phyloP scores from a whole-genome alignment of 1,140 invertebrate species.

The Orchesella cincta region DNA sequence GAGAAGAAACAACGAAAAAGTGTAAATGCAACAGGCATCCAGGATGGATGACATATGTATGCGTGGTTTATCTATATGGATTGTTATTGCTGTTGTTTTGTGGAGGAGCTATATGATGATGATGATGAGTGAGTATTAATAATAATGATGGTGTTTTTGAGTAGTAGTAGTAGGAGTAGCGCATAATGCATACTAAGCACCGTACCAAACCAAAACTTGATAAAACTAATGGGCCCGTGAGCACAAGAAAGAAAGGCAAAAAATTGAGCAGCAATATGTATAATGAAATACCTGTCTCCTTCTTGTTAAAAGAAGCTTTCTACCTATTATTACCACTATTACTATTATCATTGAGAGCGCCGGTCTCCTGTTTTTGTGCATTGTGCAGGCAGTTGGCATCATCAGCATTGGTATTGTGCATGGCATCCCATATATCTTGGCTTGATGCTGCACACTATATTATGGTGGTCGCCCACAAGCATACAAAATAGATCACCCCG shows the following conservation, averaged over 20 bases:
- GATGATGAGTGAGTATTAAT: not conserved
- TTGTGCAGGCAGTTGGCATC: not conserved
- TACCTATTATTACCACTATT: not conserved
- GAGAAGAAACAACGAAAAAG: too few relatives aligned
- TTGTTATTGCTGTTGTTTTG: too few relatives aligned
- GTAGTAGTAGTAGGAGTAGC: not conserved
- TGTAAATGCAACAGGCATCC: too few relatives aligned
- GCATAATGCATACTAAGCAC: not conserved
- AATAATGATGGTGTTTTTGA: not conserved
- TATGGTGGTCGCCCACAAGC: constrained; percentile 44
- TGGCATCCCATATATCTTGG: too few relatives aligned
- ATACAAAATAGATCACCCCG: constrained; percentile 51
- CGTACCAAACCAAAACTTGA: not conserved
- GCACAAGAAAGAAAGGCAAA: too few relatives aligned
- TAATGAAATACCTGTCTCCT: not conserved
- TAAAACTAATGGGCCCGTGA: not conserved
- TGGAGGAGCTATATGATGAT: too few relatives aligned
- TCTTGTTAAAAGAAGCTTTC: not conserved
- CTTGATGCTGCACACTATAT: too few relatives aligned
- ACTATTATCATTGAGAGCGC: constrained; percentile 18
- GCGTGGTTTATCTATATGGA: too few relatives aligned
- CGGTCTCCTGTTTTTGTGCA: not conserved
- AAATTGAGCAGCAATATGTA: not conserved
- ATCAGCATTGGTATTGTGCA: too few relatives aligned
- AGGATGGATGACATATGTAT: too few relatives aligned